Conservation (phyloP, 2,888 invertebrate species). For the Conomelus anceps region DNA sequence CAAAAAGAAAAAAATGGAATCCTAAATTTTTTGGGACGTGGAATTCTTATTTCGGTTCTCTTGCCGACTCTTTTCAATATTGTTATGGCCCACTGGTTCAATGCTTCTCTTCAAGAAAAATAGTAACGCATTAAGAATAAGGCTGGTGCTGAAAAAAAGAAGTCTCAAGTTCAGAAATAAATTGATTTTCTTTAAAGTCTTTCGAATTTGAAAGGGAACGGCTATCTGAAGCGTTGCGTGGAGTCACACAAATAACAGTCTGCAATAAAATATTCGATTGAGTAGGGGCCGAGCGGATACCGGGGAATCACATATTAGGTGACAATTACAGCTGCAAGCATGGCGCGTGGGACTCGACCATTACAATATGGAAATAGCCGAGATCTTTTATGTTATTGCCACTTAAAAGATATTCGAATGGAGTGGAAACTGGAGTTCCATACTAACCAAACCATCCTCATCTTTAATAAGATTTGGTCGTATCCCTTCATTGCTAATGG, state of each 20-base stretch:
- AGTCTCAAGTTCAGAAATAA: not conserved
- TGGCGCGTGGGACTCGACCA: not conserved
- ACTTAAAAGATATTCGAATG: not conserved
- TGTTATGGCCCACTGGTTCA: not conserved
- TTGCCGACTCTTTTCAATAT: not conserved
- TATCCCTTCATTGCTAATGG: not conserved
- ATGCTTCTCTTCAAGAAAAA: too few species aligned
- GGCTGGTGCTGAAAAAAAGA: not conserved
- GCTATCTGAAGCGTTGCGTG: not conserved
- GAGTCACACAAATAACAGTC: not conserved
- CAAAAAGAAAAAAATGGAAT: too few species aligned
- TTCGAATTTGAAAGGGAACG: not conserved
- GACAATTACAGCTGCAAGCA: not conserved
- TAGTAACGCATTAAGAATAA: not conserved
- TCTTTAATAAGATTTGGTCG: not conserved
- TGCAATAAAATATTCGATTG: not conserved
- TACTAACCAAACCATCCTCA: not conserved
- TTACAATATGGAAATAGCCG: not conserved
- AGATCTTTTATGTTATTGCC: not conserved
- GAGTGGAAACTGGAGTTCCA: not conserved
- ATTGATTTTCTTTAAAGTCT: not conserved
- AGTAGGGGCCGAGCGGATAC: not conserved
- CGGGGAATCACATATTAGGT: not conserved
- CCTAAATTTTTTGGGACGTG: too few species aligned
- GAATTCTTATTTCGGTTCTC: too few species aligned